phyloP scores from a whole-genome alignment of 2,113 vertebrate genomes.

The Coturnix japonica region DNA sequence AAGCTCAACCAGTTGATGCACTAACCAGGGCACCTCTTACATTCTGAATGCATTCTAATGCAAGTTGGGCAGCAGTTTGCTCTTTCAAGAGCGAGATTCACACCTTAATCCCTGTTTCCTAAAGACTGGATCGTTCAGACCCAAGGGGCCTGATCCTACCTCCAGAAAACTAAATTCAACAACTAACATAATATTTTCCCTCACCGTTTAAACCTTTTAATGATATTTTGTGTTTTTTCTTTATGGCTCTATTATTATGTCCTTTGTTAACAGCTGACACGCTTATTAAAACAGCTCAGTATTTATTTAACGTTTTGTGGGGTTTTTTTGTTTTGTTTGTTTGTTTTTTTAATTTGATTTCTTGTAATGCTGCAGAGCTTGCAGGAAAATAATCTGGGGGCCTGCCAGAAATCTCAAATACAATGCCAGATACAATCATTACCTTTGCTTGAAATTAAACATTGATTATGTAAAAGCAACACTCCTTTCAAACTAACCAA shows the following conservation, averaged over 20 bases:
- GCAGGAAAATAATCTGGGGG: not conserved
- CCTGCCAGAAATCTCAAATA: not conserved
- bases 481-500: not conserved
- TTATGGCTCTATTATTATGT: not conserved
- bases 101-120: not conserved
- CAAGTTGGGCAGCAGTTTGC: not conserved
- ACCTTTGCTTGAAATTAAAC: not conserved
- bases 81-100: not conserved
- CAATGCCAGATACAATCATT: not conserved
- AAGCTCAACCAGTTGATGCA: constrained; percentile 7
- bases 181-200: not conserved
- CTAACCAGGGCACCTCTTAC: constrained; percentile 36
- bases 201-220: not conserved
- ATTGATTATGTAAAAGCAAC: not conserved
- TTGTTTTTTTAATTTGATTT: not conserved
- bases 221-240: not conserved
- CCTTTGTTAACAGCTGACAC: not conserved
- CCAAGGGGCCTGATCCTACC: not conserved
- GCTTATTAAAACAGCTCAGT: not conserved
- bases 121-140: not conserved
- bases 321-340: not conserved
- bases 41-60: constrained; percentile 5
- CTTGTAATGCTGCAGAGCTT: not conserved
- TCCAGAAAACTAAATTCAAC: not conserved
- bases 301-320: not conserved